phyloP scores from a whole-genome alignment of 2,888 invertebrate species.

The Hipparchia sbordonii region DNA sequence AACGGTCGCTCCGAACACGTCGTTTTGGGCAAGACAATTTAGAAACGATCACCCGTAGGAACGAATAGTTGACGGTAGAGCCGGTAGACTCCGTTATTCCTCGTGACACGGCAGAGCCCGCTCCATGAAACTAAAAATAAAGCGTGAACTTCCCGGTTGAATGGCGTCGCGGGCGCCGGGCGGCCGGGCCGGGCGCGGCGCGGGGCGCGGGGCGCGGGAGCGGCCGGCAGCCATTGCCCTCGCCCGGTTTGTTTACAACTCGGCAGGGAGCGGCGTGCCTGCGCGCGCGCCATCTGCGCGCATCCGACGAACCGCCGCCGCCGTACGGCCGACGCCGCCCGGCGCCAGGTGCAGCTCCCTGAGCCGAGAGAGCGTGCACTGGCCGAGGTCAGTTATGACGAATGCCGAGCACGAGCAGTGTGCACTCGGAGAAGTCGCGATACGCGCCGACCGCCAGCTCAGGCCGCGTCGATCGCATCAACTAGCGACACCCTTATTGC shows the following conservation, averaged over 20 bases:
- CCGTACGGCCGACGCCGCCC: slow-evolving; percentile 56
- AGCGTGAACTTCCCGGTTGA: slow-evolving; percentile 82
- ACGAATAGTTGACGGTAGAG: slow-evolving; percentile 9
- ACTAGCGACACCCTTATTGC: no score
- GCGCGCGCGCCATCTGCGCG: slow-evolving; percentile 77
- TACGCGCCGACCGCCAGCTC: slow-evolving; percentile 27
- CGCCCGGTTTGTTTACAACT: slow-evolving; percentile 81
- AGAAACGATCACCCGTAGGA: background rate
- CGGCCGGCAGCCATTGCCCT: slow-evolving; percentile 80
- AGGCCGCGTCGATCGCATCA: no score
- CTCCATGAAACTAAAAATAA: slow-evolving; percentile 79
- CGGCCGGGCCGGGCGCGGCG: no score
- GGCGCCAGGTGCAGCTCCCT: slow-evolving; percentile 62
- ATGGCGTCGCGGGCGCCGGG: slow-evolving; percentile 68
- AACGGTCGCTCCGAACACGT: background rate
- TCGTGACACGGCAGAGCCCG: slow-evolving; percentile 52
- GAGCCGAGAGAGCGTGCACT: no score
- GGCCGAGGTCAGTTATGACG: slow-evolving; percentile 65
- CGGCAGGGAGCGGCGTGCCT: slow-evolving; percentile 50
- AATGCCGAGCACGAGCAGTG: slow-evolving; percentile 46
- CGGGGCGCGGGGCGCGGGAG: slow-evolving; percentile 51
- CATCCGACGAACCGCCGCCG: slow-evolving; percentile 76
- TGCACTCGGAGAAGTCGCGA: slow-evolving; percentile 38
- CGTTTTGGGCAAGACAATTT: background rate
- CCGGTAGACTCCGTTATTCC: slow-evolving; percentile 43